These are phyloP conservation scores for Zalophus californianus DNA, from an alignment of 2,797 vertebrate genomes.

Conservation along the genomic window DNA sequence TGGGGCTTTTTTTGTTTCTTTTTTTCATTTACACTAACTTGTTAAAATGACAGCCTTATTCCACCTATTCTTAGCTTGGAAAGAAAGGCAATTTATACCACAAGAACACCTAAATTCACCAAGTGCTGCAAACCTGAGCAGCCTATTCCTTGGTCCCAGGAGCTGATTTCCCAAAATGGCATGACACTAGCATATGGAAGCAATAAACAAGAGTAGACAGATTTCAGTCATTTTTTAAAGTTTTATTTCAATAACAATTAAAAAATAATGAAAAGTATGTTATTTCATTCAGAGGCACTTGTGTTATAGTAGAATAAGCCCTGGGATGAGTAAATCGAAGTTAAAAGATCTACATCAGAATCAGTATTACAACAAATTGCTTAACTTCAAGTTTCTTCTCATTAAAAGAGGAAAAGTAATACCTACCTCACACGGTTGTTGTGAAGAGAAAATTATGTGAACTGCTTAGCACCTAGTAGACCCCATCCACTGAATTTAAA, in stretches of 20 bases:
- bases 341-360: not conserved
- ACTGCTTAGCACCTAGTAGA: not conserved
- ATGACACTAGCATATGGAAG: not conserved
- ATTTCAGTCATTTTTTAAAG: slow-evolving; percentile 5
- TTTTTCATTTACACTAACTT: slow-evolving; percentile 41
- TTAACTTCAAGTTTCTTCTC: slow-evolving; percentile 4
- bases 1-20: not conserved
- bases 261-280: not conserved
- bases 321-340: slow-evolving; percentile 16
- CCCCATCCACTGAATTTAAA: not conserved
- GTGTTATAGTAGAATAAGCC: not conserved
- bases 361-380: not conserved
- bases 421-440: not conserved
- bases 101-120: not conserved
- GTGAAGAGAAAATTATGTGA: not conserved
- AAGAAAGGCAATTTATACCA: slow-evolving; percentile 25
- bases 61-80: not conserved
- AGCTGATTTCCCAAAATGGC: not conserved
- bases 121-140: not conserved
- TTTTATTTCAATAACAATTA: not conserved
- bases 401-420: not conserved
- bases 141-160: not conserved
- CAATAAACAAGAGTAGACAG: not conserved
- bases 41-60: slow-evolving; percentile 13
- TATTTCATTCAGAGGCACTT: not conserved